Evolutionary conservation across 2,888 invertebrate species (phyloP).

Genomic region (Frankliniella intonsa): DNA sequence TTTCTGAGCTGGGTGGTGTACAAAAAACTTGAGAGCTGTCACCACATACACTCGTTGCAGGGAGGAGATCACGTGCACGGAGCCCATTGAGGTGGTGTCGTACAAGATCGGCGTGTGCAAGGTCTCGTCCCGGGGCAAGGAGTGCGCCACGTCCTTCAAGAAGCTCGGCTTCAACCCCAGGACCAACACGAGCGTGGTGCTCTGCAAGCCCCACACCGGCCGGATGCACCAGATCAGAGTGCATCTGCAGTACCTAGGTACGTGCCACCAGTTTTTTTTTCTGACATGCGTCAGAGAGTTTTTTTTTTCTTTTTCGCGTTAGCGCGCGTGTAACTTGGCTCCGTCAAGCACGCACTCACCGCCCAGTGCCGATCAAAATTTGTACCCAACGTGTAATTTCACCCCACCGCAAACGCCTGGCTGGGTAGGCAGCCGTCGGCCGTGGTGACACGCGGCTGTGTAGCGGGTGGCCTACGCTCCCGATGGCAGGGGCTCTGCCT

Average conservation of each 20-base stretch:
- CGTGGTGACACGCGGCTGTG: neutral
- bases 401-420: neutral
- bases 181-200: slow-evolving; percentile 84
- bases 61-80: slow-evolving; percentile 75
- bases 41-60: slow-evolving; percentile 47
- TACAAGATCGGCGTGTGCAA: slow-evolving; percentile 96
- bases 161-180: slow-evolving; percentile 72
- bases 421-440: neutral
- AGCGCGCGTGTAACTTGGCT: neutral
- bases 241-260: slow-evolving; percentile 94
- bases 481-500: neutral
- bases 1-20: no score
- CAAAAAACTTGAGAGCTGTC: no score
- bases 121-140: slow-evolving; percentile 88
- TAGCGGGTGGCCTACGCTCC: neutral
- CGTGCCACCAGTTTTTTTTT: slow-evolving; percentile 40
- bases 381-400: no score
- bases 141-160: slow-evolving; percentile 86
- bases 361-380: no score
- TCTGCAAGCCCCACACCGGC: slow-evolving; percentile 92
- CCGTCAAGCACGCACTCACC: no score
- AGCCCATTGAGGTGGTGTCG: slow-evolving; percentile 89
- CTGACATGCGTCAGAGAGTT: neutral
- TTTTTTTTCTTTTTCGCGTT: neutral
- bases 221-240: slow-evolving; percentile 99